phyloP scores from a whole-genome alignment of 2,888 invertebrate genomes.

The Drosophila mimetica region DNA sequence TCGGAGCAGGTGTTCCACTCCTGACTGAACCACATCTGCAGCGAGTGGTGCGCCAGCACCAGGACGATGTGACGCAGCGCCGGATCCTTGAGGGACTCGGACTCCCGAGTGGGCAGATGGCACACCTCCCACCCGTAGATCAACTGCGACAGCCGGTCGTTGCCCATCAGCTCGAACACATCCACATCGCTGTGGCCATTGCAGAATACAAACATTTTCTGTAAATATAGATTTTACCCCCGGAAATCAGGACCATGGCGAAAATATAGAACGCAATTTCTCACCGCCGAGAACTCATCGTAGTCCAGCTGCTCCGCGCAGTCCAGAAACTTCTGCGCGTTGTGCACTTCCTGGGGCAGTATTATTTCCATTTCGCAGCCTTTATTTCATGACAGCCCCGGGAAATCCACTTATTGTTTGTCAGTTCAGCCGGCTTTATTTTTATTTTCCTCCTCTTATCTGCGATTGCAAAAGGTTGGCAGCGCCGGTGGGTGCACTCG shows the following conservation, averaged over 20 bases:
- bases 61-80: constrained; percentile 58
- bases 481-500: background rate
- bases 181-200: constrained; percentile 71
- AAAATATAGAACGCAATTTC: background rate
- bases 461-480: too few relatives aligned
- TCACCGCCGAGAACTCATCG: constrained; percentile 77
- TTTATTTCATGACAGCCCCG: background rate
- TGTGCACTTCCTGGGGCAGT: constrained; percentile 63
- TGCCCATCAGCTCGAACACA: constrained; percentile 69
- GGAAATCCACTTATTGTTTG: background rate
- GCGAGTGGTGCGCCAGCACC: constrained; percentile 69
- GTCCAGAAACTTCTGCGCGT: constrained; percentile 61
- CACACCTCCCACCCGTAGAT: constrained; percentile 79
- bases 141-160: constrained; percentile 71
- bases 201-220: constrained; percentile 71
- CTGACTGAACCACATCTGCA: constrained; percentile 78
- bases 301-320: constrained; percentile 73
- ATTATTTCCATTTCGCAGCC: constrained; percentile 68
- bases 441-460: background rate
- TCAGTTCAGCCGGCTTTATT: background rate
- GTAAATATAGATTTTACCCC: constrained; percentile 24
- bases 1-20: constrained; percentile 71
- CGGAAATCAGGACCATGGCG: too few relatives aligned
- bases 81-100: constrained; percentile 33
- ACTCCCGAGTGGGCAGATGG: constrained; percentile 48